A percentile compares a stretch with the other conserved stretches of the same genome.
Conservation (phyloP, 2,797 vertebrate species). For the Gadopsis bispinosus region DNA sequence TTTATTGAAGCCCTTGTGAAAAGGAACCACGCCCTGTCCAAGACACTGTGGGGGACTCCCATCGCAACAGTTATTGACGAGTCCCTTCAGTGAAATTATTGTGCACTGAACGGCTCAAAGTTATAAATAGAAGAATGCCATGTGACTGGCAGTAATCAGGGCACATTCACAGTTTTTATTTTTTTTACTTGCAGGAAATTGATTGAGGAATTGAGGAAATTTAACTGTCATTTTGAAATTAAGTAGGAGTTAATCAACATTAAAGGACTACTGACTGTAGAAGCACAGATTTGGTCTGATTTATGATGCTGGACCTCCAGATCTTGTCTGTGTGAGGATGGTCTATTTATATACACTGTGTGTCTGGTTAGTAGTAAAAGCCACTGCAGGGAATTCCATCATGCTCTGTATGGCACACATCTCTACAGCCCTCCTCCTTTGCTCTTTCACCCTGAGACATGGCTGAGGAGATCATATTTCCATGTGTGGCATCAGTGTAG, state of each 20-base stretch:
- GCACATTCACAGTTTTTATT: conserved; percentile 48
- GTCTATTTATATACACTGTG: conserved; percentile 76
- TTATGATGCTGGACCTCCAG: conserved; percentile 71
- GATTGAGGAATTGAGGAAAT: no score
- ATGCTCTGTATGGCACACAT: conserved; percentile 65
- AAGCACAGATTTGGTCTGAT: conserved; percentile 50
- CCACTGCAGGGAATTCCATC: conserved; percentile 72
- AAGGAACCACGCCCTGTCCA: conserved; percentile 49
- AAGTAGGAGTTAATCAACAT: neutral
- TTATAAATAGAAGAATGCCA: conserved; percentile 64
- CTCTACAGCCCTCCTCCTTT: conserved; percentile 58
- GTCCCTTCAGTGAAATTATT: conserved; percentile 81
- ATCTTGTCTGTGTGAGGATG: conserved; percentile 64
- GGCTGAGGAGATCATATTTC: conserved; percentile 71
- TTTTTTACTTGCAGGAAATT: conserved; percentile 61
- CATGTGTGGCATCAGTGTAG: conserved; percentile 50
- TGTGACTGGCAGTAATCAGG: conserved; percentile 36
- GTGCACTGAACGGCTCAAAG: conserved; percentile 76
- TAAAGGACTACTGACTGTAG: neutral
- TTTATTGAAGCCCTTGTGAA: conserved; percentile 77
- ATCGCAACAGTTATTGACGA: conserved; percentile 75
- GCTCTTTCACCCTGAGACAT: conserved; percentile 62
- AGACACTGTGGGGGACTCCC: conserved; percentile 66
- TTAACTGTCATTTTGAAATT: neutral
- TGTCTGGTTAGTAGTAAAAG: conserved; percentile 66